Base-by-base conservation (phyloP, 1,140 invertebrate genomes). In the Cepaea nemoralis region DNA sequence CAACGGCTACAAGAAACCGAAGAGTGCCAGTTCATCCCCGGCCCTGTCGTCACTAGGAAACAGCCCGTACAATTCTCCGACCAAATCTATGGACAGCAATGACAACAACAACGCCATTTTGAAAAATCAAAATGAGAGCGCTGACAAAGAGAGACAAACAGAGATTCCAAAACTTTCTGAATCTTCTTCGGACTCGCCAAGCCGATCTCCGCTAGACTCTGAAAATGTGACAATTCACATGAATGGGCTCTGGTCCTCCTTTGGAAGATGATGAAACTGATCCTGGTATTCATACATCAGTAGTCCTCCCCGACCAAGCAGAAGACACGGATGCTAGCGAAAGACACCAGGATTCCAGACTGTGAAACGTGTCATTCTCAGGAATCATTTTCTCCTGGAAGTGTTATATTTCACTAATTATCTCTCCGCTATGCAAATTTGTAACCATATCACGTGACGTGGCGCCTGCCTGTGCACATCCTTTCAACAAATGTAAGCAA, bases 191-290 rank as follows among this genome's bases (percentile, higher is more conserved):
- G 75, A 37, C 33, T 27, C 42, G 27, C 50, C 40, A 0, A 31
- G 27, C 10, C 27, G 27, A n/a, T 16, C 75, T 10, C 24, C 75
- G 3, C 16, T 59, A 39, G 40, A 50, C 16, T n/a, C n/a, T n/a
- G 45, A 69, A 31, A 19, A 10, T n/a, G 77, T 69, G 3, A 79
- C 77, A 5, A 40, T 79, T 35, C 75, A 77, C 40, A 33, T 48
- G 16, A 79, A 79, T 39, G 77, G 77, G 74, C 24, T 67, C 59
- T 0, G 77, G 59, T 22, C 75, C 75, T 39, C 63, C 63, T 19
- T 69, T 19, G 40, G 63, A 79, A 19, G 37, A 42, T 6, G 69
- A 42, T 35, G 24, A 37, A 31, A 69, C 19, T 31, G 42, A 12
- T 10, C 10, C 37, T n/a, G 31, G 33, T 50, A n/a, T n/a, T n/a